phyloP scores from a whole-genome alignment of 2,797 vertebrate genomes.

The Eulemur mongoz region DNA sequence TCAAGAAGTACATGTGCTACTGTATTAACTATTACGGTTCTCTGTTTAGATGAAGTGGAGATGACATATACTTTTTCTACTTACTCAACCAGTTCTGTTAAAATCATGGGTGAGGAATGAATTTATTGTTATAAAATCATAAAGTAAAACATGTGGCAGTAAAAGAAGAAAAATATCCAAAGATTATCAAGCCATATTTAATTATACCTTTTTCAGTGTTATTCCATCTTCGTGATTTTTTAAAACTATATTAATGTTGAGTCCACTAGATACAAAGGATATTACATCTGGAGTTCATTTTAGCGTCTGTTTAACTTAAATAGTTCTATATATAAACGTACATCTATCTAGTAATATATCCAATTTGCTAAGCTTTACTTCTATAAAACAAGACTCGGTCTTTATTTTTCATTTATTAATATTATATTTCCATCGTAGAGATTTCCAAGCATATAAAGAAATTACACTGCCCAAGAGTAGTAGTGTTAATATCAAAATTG shows the following conservation, averaged over 20 bases:
- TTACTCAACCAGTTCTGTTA: background rate
- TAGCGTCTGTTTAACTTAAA: background rate
- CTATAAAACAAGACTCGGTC: background rate
- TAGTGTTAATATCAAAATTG: constrained; percentile 37
- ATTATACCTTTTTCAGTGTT: constrained; percentile 56
- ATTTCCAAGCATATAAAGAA: background rate
- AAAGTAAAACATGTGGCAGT: constrained; percentile 15
- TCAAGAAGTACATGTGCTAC: background rate
- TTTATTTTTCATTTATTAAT: background rate
- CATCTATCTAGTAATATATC: background rate
- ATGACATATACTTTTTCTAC: background rate
- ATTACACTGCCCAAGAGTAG: background rate
- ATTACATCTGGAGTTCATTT: constrained; percentile 32
- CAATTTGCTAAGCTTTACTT: background rate
- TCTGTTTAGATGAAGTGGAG: background rate
- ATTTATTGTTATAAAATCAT: constrained; percentile 56
- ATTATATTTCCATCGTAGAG: background rate
- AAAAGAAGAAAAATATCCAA: constrained; percentile 47
- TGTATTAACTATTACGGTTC: constrained; percentile 15
- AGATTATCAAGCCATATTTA: constrained; percentile 52
- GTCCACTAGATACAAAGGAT: background rate
- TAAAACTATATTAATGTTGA: background rate
- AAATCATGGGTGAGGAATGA: constrained; percentile 37
- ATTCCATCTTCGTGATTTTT: background rate
- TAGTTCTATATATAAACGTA: background rate